Percentiles rank a stretch among this genome's conserved stretches.
Conservation (phyloP, 2,888 invertebrate genomes). For the Polymixis lichenea region DNA sequence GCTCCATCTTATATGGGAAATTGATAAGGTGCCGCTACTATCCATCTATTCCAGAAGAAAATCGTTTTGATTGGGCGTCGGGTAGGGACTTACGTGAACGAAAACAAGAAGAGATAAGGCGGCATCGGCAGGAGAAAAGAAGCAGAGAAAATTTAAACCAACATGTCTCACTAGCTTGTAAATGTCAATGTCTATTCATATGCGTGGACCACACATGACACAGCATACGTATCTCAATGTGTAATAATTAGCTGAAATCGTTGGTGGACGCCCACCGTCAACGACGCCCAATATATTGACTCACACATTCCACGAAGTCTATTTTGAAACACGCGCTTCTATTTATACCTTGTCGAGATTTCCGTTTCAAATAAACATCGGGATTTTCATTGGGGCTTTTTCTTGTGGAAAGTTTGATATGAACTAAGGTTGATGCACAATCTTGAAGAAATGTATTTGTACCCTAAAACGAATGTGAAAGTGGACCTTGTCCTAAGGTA, state of each 20-base stretch:
- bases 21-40: background rate
- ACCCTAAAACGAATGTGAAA: background rate
- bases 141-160: background rate
- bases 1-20: background rate
- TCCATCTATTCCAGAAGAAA: background rate
- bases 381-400: constrained; percentile 8
- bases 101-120: background rate
- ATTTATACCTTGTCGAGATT: constrained; percentile 45
- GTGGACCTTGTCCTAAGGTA: background rate
- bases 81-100: too few relatives aligned
- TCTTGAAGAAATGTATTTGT: background rate
- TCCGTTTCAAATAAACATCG: constrained; percentile 29
- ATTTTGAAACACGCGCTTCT: constrained; percentile 49
- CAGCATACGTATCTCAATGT: constrained; percentile 27
- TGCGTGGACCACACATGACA: constrained; percentile 50
- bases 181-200: constrained; percentile 29
- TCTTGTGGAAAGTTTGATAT: background rate
- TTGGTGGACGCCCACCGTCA: constrained; percentile 60
- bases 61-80: background rate
- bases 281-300: constrained; percentile 62
- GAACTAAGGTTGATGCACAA: background rate
- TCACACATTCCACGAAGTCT: constrained; percentile 61
- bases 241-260: constrained; percentile 63
- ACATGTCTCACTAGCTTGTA: background rate
- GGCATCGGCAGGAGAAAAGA: background rate